phyloP scores from a whole-genome alignment of 2,113 vertebrate species.

The Amphiprion ocellaris region DNA sequence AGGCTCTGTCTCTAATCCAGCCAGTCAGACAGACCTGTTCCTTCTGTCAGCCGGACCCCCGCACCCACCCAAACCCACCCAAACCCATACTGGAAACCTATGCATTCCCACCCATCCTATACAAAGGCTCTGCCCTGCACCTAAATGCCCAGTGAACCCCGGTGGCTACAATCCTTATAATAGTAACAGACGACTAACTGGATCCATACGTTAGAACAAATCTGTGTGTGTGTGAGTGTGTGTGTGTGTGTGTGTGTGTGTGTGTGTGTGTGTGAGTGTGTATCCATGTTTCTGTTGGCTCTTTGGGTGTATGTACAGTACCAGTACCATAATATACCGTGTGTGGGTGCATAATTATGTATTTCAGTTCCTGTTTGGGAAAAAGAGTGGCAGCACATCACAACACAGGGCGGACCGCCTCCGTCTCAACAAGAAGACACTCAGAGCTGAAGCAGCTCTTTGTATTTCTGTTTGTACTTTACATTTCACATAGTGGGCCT shows the following conservation, averaged over 20 bases:
- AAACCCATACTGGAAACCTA: conserved; percentile 46
- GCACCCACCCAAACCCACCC: conserved; percentile 46
- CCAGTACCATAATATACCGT: conserved; percentile 46
- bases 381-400: conserved; percentile 25
- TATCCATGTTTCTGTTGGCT: conserved; percentile 26
- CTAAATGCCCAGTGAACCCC: conserved; percentile 20
- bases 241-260: conserved; percentile 17
- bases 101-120: conserved; percentile 26
- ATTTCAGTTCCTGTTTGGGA: conserved; percentile 51
- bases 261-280: conserved; percentile 16
- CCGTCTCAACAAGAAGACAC: neutral
- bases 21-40: conserved; percentile 57
- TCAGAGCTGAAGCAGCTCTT: neutral
- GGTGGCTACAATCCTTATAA: conserved; percentile 45
- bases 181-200: conserved; percentile 54
- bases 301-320: conserved; percentile 50
- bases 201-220: conserved; percentile 39
- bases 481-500: conserved; percentile 8
- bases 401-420: conserved; percentile 15
- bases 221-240: conserved; percentile 27
- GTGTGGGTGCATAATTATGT: conserved; percentile 67
- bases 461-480: conserved; percentile 14
- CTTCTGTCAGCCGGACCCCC: conserved; percentile 60
- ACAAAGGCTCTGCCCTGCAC: conserved; percentile 17
- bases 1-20: conserved; percentile 79